Percentiles rank a stretch among this genome's conserved stretches.
Evolutionary conservation across 2,888 invertebrate species (phyloP).

Genomic region (Andrena trimmerana): DNA sequence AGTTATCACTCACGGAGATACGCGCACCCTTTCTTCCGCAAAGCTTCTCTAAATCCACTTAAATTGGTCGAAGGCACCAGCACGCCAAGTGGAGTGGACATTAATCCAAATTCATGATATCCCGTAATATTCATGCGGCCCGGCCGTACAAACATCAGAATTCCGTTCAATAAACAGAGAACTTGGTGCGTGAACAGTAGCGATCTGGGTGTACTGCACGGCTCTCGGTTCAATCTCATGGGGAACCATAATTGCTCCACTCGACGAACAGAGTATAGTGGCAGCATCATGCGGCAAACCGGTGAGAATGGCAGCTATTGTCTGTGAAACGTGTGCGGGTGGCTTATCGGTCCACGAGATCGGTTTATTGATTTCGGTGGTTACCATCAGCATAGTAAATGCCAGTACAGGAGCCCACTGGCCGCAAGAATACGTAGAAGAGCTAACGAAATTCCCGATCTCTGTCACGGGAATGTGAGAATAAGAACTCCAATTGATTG

Average conservation of each 20-base stretch:
- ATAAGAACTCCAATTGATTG: too few species aligned
- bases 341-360: constrained; percentile 57
- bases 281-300: constrained; percentile 47
- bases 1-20: constrained; percentile 38
- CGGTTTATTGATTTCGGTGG: constrained; percentile 80
- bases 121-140: neutral
- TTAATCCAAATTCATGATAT: constrained; percentile 19
- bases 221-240: constrained; percentile 1
- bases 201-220: constrained; percentile 5
- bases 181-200: constrained; percentile 2
- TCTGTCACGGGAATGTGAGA: neutral
- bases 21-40: neutral
- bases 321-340: constrained; percentile 55
- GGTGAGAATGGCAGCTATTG: constrained; percentile 60
- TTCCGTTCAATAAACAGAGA: constrained; percentile 1
- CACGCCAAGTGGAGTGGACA: constrained; percentile 9
- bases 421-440: constrained; percentile 35
- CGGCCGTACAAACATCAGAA: neutral
- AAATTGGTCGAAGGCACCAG: constrained; percentile 14
- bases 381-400: constrained; percentile 78
- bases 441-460: neutral
- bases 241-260: constrained; percentile 44
- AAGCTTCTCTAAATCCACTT: constrained; percentile 24
- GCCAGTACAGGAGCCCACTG: constrained; percentile 77
- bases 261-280: constrained; percentile 17